phyloP scores from a whole-genome alignment of 2,888 invertebrate genomes.

The Listrodromus nycthemerus region DNA sequence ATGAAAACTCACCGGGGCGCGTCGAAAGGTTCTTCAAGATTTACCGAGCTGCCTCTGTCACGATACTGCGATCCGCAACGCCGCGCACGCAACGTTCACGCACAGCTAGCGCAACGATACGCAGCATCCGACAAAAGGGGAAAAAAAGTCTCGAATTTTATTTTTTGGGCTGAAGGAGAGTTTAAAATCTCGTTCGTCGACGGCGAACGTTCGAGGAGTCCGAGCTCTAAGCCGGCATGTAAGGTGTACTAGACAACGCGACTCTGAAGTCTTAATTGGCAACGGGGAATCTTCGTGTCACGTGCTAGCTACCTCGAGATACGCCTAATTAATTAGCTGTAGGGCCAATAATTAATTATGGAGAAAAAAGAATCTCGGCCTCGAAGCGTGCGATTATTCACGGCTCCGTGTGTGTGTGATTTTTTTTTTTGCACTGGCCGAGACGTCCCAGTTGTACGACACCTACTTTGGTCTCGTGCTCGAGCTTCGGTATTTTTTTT shows the following conservation, averaged over 20 bases:
- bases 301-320: slow-evolving; percentile 67
- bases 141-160: background rate
- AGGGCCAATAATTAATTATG: slow-evolving; percentile 79
- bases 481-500: background rate
- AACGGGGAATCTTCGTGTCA: slow-evolving; percentile 54
- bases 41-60: background rate
- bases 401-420: slow-evolving; percentile 61
- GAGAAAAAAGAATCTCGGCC: slow-evolving; percentile 70
- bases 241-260: slow-evolving; percentile 46
- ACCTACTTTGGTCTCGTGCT: slow-evolving; percentile 15
- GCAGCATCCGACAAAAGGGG: background rate
- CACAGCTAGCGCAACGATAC: background rate
- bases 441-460: slow-evolving; percentile 5
- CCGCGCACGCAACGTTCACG: slow-evolving; percentile 2
- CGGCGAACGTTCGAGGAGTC: background rate
- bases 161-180: background rate
- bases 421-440: slow-evolving; percentile 37
- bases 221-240: background rate
- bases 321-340: slow-evolving; percentile 82
- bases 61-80: background rate
- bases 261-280: slow-evolving; percentile 81
- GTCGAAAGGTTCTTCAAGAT: slow-evolving; percentile 21
- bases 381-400: slow-evolving; percentile 60
- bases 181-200: background rate
- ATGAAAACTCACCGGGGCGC: slow-evolving; percentile 17